Base-by-base conservation (phyloP, 2,797 vertebrate genomes). In the Hippocampus kuda region DNA sequence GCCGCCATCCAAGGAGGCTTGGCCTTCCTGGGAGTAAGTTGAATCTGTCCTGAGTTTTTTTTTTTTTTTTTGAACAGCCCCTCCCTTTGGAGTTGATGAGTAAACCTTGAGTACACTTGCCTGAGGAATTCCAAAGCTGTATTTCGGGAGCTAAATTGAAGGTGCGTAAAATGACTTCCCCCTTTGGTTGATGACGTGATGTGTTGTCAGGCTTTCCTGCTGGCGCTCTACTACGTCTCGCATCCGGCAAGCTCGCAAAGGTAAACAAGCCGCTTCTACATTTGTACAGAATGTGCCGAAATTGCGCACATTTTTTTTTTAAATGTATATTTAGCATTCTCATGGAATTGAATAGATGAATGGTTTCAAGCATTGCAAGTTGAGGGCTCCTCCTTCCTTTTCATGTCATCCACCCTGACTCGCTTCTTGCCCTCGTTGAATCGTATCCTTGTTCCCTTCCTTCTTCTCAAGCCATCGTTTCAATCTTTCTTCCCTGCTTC, bases 1-100 rank as follows among this genome's bases (percentile, higher is more conserved):
- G 87, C 92, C 15, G 74, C 78, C 5, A 13, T 90, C 68, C 89
- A 92, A 68, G 92, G 88, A 64, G 79, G 51, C 3, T 38, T 91
- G 62, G 72, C 83, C 0, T 81, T 90, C 74, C 56, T 90, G 24
- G 84, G 74, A 53, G 92, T 93, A 78, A 89, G 91, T 85, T 76
- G 4, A 51, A 51, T 22, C 3, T 70, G 1, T 18, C 9, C 3
- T 12, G 15, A 5, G 2, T 27, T 26, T 27, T 65, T 34, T 34
- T 5, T 34, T 30, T 2, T 34, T 34, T 34, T 34, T 34, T 34
- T 26, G 5, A n/a, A 53, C 20, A 10, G 51, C 20, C 9, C n/a
- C 10, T 56, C 53, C n/a, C 2, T 1, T 56, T 3, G 7, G 12
- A 9, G 0, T 24, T 4, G 34, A 10, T 3, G 57, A 30, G 57